Conservation (phyloP, 2,888 invertebrate species). For the Ernsta delagoae region DNA sequence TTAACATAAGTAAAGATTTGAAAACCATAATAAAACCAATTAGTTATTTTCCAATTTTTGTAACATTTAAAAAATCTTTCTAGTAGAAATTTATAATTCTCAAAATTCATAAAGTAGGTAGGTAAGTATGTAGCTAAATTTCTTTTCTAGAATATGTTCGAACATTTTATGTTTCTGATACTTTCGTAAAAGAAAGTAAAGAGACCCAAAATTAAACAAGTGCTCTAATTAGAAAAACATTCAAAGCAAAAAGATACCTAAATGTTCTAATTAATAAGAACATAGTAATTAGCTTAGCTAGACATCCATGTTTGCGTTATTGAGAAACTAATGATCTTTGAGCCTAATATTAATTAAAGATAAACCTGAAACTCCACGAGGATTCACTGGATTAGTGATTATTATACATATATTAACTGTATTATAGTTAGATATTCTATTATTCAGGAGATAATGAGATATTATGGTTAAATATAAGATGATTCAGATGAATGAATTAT, state of each 20-base stretch:
- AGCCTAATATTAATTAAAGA: slow-evolving; percentile 1
- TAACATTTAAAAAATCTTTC: no score
- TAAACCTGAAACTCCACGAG: not conserved
- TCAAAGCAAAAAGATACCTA: not conserved
- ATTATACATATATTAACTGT: not conserved
- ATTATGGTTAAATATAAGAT: not conserved
- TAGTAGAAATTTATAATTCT: no score
- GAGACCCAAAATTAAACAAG: not conserved
- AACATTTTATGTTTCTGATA: not conserved
- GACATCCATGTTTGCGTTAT: not conserved
- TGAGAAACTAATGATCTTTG: slow-evolving; percentile 1
- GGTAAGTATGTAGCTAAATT: no score
- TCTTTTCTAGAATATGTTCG: no score
- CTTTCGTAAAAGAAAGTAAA: not conserved
- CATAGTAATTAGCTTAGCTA: not conserved
- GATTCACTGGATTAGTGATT: not conserved
- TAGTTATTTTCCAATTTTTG: no score
- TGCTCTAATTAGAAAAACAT: not conserved
- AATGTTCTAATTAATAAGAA: not conserved
- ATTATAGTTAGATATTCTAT: not conserved
- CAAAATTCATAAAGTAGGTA: no score
- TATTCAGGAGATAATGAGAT: not conserved
- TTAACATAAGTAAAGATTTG: no score
- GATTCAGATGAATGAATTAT: not conserved
- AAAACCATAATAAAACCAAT: no score